These are phyloP conservation scores for Drosophila subobscura DNA, from an alignment of 1,140 invertebrate species.

Conservation along the genomic window DNA sequence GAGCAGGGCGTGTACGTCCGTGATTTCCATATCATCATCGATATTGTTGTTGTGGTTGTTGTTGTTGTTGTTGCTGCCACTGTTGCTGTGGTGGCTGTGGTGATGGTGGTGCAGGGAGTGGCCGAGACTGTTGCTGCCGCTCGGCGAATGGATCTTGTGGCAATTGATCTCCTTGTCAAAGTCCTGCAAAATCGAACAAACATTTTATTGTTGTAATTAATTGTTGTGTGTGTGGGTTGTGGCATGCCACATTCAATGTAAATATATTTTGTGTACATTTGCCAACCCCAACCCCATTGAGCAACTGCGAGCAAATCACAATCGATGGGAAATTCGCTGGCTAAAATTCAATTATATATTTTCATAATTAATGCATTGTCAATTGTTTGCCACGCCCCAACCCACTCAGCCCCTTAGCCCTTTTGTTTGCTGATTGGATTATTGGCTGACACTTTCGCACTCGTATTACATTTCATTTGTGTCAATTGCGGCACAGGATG, in stretches of 20 bases:
- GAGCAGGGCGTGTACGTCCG: conserved; percentile 43
- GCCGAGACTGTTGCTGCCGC: conserved; percentile 53
- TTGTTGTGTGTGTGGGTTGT: no score
- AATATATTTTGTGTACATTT: neutral
- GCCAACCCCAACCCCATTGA: conserved; percentile 11
- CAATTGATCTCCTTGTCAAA: conserved; percentile 77
- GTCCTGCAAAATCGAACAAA: conserved; percentile 45
- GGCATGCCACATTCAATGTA: no score
- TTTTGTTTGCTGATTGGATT: conserved; percentile 77
- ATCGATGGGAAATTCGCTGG: neutral
- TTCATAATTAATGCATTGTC: conserved; percentile 46
- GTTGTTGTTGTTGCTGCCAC: conserved; percentile 36
- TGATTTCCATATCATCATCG: conserved; percentile 65
- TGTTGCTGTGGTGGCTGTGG: conserved; percentile 37
- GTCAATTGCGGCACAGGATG: conserved; percentile 55
- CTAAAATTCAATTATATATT: conserved; percentile 47
- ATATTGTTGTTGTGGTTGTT: conserved; percentile 19
- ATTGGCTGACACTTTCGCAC: conserved; percentile 50
- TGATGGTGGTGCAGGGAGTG: conserved; percentile 49
- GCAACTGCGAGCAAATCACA: conserved; percentile 26
- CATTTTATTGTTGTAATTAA: neutral
- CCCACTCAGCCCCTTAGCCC: conserved; percentile 16
- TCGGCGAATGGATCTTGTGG: conserved; percentile 76
- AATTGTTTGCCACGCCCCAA: conserved; percentile 53
- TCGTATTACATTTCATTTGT: conserved; percentile 75